Percentiles rank a stretch among this genome's conserved stretches.
Evolutionary conservation across 2,797 vertebrate genomes (phyloP).

Genomic region (Gila robusta): DNA sequence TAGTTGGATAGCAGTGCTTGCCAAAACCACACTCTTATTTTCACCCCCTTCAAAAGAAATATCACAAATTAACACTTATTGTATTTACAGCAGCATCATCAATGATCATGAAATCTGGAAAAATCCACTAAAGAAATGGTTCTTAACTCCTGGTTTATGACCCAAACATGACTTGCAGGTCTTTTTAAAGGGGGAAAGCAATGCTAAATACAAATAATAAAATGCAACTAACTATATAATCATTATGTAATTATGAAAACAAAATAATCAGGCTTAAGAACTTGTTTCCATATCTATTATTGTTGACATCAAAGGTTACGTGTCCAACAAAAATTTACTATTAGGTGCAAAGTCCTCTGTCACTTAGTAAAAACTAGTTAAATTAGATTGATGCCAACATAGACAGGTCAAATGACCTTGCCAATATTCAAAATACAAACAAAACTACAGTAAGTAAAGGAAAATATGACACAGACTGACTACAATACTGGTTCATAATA

Average conservation of each 20-base stretch:
- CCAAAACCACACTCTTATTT: slow-evolving; percentile 97
- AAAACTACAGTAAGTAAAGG: not conserved
- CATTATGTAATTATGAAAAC: not conserved
- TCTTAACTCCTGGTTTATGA: not conserved
- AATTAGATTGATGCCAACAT: not conserved
- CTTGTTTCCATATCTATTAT: not conserved
- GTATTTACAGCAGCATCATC: not conserved
- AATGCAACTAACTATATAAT: not conserved
- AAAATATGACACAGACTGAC: not conserved
- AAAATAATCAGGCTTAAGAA: not conserved
- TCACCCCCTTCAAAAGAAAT: slow-evolving; percentile 78
- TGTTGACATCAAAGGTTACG: not conserved
- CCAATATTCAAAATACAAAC: not conserved
- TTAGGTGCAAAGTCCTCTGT: not conserved
- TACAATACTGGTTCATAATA: not conserved
- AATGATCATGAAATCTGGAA: not conserved
- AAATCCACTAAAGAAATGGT: not conserved
- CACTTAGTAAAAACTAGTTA: not conserved
- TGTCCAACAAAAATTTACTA: not conserved
- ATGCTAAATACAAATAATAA: not conserved
- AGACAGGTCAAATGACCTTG: not conserved
- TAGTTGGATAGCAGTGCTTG: slow-evolving; percentile 96
- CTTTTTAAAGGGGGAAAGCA: not conserved
- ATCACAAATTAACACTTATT: slow-evolving; percentile 29
- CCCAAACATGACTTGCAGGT: not conserved